Conservation (phyloP, 64 coral and sea anemone species). For the Stichodactyla helianthus region DNA sequence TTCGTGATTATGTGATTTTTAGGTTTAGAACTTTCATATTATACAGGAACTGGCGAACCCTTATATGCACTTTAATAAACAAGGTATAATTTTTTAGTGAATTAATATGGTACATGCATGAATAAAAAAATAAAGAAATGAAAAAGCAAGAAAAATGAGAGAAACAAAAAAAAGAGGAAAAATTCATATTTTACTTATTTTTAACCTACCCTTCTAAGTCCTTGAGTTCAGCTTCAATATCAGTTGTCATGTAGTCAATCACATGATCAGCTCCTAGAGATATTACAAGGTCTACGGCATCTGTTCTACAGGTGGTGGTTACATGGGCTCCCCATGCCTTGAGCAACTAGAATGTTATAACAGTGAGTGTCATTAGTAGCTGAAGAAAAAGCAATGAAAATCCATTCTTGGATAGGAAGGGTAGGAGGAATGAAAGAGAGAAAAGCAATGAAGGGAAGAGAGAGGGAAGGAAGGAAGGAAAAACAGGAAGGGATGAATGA, state of each 20-base stretch:
- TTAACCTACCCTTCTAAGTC: constrained; percentile 37
- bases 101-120: too few relatives aligned
- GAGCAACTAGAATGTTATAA: constrained; percentile 39
- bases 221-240: constrained; percentile 50
- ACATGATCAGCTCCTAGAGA: constrained; percentile 78
- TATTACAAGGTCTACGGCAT: constrained; percentile 69
- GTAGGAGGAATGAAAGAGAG: too few relatives aligned
- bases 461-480: not conserved
- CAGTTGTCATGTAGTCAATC: constrained; percentile 51
- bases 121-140: not conserved
- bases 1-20: too few relatives aligned
- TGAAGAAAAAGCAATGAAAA: too few relatives aligned
- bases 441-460: not conserved
- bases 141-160: not conserved
- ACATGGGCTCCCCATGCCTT: constrained; percentile 91
- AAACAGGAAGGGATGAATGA: not conserved
- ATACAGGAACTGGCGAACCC: too few relatives aligned
- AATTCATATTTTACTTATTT: not conserved
- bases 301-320: constrained; percentile 65
- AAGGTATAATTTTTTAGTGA: too few relatives aligned
- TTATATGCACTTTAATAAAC: too few relatives aligned
- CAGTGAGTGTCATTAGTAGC: too few relatives aligned
- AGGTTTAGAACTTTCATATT: too few relatives aligned
- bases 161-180: not conserved
- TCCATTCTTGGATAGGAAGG: too few relatives aligned